phyloP scores from a whole-genome alignment of 2,888 invertebrate genomes.

The Agonopterix arenella region DNA sequence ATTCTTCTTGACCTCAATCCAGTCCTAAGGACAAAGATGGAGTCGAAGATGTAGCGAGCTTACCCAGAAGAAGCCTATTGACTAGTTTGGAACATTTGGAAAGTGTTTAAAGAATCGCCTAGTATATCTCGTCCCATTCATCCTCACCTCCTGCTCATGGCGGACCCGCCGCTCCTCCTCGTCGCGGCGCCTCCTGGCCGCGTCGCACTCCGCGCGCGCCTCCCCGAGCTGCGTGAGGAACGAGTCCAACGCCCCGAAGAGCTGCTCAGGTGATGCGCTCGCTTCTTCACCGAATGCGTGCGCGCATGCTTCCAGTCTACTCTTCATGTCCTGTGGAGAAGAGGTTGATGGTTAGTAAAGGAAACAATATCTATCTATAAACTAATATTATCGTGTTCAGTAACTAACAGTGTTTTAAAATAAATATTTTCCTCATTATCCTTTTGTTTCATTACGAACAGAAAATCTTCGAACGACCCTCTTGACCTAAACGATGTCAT shows the following conservation, averaged over 20 bases:
- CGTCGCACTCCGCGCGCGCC: conserved; percentile 92
- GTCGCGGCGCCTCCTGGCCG: conserved; percentile 86
- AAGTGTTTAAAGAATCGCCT: neutral
- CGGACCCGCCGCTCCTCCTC: conserved; percentile 93
- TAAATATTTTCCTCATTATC: too few relatives aligned
- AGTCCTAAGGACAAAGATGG: too few relatives aligned
- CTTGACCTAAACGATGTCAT: too few relatives aligned
- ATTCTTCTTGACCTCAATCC: too few relatives aligned
- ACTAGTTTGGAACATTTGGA: too few relatives aligned
- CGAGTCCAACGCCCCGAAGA: conserved; percentile 94
- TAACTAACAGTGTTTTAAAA: too few relatives aligned
- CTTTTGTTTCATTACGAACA: too few relatives aligned
- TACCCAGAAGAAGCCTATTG: too few relatives aligned
- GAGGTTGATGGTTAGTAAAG: neutral
- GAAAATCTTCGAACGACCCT: too few relatives aligned
- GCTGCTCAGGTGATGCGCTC: conserved; percentile 91
- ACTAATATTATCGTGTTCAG: too few relatives aligned
- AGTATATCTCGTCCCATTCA: neutral
- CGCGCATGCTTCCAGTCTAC: conserved; percentile 91
- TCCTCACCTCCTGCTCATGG: conserved; percentile 85
- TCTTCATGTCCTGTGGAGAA: conserved; percentile 91
- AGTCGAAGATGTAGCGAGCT: too few relatives aligned
- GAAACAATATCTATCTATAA: too few relatives aligned
- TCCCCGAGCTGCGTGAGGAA: conserved; percentile 90
- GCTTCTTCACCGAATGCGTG: conserved; percentile 94